Percentiles rank a stretch among this genome's conserved stretches.
These are phyloP conservation scores for Zelostemma sp. DNA, from an alignment of 1,140 invertebrate species.

Conservation along the genomic window DNA sequence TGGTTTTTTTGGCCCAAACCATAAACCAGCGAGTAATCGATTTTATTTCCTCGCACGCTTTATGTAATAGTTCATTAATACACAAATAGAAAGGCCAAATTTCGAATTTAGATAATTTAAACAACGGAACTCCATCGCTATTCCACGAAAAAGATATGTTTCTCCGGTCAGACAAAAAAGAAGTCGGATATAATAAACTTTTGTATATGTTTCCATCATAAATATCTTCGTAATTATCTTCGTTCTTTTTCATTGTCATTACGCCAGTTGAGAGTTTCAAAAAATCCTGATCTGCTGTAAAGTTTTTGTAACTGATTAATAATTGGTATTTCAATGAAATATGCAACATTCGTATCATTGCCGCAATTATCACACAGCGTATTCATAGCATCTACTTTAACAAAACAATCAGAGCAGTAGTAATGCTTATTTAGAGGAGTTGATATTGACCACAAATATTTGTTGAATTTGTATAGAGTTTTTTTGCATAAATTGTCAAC, in stretches of 20 bases:
- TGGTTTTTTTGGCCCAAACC: constrained; percentile 14
- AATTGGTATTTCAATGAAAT: neutral
- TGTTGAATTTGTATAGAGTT: constrained; percentile 19
- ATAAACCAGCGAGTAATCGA: constrained; percentile 10
- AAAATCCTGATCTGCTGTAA: constrained; percentile 4
- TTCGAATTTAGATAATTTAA: constrained; percentile 47
- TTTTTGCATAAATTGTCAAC: constrained; percentile 8
- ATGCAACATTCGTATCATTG: neutral
- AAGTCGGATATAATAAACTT: too few species aligned
- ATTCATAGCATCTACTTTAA: too few species aligned
- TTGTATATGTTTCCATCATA: too few species aligned
- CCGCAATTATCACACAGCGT: neutral
- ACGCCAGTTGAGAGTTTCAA: neutral
- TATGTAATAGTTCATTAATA: constrained; percentile 38
- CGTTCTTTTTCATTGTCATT: too few species aligned
- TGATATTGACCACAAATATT: constrained; percentile 17
- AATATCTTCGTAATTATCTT: too few species aligned
- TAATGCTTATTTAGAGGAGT: constrained; percentile 15
- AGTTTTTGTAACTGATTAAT: constrained; percentile 9
- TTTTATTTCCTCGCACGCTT: constrained; percentile 17
- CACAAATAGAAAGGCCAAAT: constrained; percentile 52
- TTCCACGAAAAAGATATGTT: constrained; percentile 9
- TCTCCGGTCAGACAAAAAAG: too few species aligned
- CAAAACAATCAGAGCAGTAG: constrained; percentile 10
- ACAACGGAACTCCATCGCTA: constrained; percentile 23